phyloP scores from a whole-genome alignment of 2,797 vertebrate species.

The Hypotaenidia okinawae region DNA sequence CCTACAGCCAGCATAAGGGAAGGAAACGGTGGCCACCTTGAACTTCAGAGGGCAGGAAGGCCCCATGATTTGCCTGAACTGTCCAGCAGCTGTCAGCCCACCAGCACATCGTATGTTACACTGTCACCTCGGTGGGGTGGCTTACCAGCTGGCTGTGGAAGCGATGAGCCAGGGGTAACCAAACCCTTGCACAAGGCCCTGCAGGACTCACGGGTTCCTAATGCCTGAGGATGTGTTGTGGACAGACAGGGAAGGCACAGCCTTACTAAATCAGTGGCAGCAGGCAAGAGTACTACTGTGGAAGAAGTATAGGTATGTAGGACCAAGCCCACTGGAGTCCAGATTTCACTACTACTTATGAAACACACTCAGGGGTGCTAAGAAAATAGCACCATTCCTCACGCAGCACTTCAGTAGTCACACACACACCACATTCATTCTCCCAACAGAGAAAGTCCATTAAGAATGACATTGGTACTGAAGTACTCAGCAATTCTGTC shows the following conservation, averaged over 20 bases:
- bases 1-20: neutral
- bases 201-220: neutral
- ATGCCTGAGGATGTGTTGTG: accelerated
- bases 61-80: no score
- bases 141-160: neutral
- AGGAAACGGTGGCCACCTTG: accelerated
- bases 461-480: neutral
- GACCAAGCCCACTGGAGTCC: neutral
- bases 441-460: neutral
- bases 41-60: neutral
- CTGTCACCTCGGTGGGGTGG: accelerated
- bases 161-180: neutral
- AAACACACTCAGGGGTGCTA: neutral
- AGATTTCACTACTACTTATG: neutral
- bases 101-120: neutral
- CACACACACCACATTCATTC: neutral
- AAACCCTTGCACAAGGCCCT: neutral
- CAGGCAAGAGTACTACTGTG: neutral
- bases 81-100: neutral
- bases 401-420: neutral
- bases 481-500: neutral
- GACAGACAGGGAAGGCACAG: accelerated
- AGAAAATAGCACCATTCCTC: neutral
- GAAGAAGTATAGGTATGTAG: neutral
- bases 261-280: neutral